Evolutionary conservation across 2,888 invertebrate genomes (phyloP), one percentile per base, ranked within the genome.

Genomic region (Hololepta plana): DNA sequence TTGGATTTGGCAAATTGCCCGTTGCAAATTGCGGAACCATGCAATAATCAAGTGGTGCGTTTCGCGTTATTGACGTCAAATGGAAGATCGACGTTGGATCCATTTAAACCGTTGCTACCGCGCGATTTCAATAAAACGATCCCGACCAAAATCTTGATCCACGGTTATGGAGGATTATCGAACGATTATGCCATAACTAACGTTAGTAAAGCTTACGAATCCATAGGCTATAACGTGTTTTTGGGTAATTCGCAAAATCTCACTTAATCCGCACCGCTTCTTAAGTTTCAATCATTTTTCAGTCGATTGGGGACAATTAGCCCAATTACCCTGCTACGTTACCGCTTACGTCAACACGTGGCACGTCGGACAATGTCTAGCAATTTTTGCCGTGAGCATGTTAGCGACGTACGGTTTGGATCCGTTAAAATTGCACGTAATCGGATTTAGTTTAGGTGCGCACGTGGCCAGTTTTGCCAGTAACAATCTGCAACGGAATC

Each of bases 361-460:
- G 35, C 64, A 67, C 38, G 66, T 65, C 1, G 67, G 66, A 1
- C 52, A 59, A 31, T 68, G 68, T 38, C 36, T 63, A 2, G 61
- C 63, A 0, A 53, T 59, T 28, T 41, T 67, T 29, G 39, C 62
- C 12, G 35, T 52, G 1, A 46, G 55, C 23, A n/a, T n/a, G n/a
- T 37, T 66, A 4, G 35, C 51, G 10, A 40, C 46, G 15, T 35
- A 38, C 11, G 54, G 55, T 1, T 44, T 54, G 20, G 32, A 41
- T 26, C 50, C 59, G 2, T 26, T 35, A 4, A 45, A 54, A 17
- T 41, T 63, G 7, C 68, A 68, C 40, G 49, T 60, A 13, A 50
- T 68, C 16, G 68, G 67, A 0, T 67, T 67, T 43, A 67, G 66
- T 32, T 45, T 68, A 1, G 68, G 68, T 1, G 67, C 66, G 0